These are phyloP conservation scores for Eubucco bourcierii DNA, from an alignment of 2,113 vertebrate species.

Conservation along the genomic window DNA sequence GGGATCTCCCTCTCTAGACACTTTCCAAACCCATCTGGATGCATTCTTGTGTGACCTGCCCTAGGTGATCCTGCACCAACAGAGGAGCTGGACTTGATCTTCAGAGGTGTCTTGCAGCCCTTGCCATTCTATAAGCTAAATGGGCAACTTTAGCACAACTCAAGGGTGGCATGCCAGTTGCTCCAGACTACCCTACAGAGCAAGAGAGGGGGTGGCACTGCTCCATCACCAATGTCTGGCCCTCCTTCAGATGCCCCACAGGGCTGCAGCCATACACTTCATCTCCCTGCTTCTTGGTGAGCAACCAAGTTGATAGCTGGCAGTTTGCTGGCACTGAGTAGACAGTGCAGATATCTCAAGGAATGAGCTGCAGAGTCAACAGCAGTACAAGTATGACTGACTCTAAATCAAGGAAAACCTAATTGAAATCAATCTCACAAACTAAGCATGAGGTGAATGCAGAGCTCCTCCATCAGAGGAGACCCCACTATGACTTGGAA, in stretches of 20 bases:
- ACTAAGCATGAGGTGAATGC: background rate
- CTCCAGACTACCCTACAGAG: background rate
- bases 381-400: background rate
- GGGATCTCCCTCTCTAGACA: no score
- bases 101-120: no score
- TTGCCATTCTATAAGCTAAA: background rate
- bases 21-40: no score
- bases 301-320: background rate
- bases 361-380: background rate
- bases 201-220: background rate
- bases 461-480: background rate
- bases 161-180: no score
- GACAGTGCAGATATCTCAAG: background rate
- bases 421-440: background rate
- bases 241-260: fast-evolving
- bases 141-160: background rate
- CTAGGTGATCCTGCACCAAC: no score
- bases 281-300: background rate
- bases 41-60: no score
- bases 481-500: background rate
- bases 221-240: fast-evolving
- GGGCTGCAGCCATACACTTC: background rate
- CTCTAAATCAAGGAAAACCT: background rate
- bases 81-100: no score
- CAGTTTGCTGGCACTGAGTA: background rate